phyloP scores from a whole-genome alignment of 2,797 vertebrate species.

The Ctenopoma multispine region DNA sequence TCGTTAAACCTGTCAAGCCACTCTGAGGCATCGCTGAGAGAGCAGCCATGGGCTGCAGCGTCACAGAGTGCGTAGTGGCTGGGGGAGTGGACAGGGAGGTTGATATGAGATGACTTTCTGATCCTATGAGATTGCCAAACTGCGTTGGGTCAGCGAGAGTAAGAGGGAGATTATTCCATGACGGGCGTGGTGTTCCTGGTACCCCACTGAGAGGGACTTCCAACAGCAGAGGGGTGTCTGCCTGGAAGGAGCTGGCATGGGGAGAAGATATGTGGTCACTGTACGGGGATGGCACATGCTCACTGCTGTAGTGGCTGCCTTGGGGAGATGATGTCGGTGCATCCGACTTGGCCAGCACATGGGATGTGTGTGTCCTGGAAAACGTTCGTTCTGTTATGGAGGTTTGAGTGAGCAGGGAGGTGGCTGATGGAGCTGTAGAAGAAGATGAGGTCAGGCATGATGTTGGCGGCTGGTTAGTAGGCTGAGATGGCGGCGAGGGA shows the following conservation, averaged over 20 bases:
- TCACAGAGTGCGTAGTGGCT: conserved; percentile 92
- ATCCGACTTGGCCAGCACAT: conserved; percentile 92
- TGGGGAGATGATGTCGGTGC: conserved; percentile 90
- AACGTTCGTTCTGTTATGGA: conserved; percentile 92
- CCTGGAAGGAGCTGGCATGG: conserved; percentile 90
- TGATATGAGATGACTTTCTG: conserved; percentile 96
- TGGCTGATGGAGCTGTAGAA: conserved; percentile 71
- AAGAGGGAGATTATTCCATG: conserved; percentile 94
- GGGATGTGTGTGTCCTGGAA: conserved; percentile 90
- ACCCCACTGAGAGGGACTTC: conserved; percentile 94
- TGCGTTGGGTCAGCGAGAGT: conserved; percentile 92
- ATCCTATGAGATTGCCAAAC: conserved; percentile 93
- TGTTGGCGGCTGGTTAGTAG: conserved; percentile 80
- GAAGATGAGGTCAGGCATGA: conserved; percentile 77
- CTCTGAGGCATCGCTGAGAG: conserved; percentile 95
- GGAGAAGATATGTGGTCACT: conserved; percentile 96
- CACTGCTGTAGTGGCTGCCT: conserved; percentile 95
- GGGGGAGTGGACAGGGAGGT: conserved; percentile 97
- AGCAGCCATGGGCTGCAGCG: conserved; percentile 94
- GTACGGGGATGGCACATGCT: conserved; percentile 96
- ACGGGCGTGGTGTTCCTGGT: conserved; percentile 89
- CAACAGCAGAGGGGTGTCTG: conserved; percentile 93
- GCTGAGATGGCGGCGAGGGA: conserved; percentile 88
- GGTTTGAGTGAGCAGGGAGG: conserved; percentile 88
- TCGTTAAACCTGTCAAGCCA: conserved; percentile 85